A percentile compares a stretch with the other conserved stretches of the same genome.
Conservation (phyloP, 2,113 vertebrate genomes). For the Alethe castanea region DNA sequence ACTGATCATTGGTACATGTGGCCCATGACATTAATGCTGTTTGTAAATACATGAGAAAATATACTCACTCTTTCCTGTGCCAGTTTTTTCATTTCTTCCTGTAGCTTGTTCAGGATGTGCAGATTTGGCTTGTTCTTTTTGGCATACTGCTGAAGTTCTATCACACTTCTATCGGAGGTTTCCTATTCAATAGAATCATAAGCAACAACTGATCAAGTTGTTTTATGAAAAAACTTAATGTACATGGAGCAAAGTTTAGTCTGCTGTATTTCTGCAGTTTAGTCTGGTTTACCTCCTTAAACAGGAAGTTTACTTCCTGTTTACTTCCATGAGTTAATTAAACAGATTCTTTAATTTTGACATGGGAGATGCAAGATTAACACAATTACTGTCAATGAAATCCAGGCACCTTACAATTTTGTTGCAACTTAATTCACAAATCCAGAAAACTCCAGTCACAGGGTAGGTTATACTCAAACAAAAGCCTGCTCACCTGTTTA, state of each 20-base stretch:
- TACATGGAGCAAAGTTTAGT: neutral
- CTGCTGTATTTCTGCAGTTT: neutral
- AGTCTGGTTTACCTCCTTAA: neutral
- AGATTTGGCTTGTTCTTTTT: slow-evolving; percentile 99
- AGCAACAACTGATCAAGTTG: neutral
- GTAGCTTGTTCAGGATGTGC: slow-evolving; percentile 96
- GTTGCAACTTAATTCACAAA: neutral
- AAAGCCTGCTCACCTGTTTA: slow-evolving; percentile 84
- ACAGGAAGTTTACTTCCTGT: neutral
- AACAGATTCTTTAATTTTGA: neutral
- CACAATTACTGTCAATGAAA: neutral
- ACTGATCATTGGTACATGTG: accelerated
- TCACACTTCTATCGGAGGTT: slow-evolving; percentile 94
- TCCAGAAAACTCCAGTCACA: neutral
- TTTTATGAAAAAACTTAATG: neutral
- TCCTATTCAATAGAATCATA: slow-evolving; percentile 73
- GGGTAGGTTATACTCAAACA: neutral
- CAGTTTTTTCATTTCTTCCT: slow-evolving; percentile 96
- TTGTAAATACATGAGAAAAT: neutral
- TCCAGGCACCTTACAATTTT: neutral
- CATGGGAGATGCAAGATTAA: neutral
- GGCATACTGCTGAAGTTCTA: slow-evolving; percentile 97
- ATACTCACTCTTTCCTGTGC: slow-evolving; percentile 87
- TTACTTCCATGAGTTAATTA: neutral
- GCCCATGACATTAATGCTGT: neutral